Evolutionary conservation across 2,113 vertebrate genomes (phyloP).

Genomic region (Antennarius striatus): DNA sequence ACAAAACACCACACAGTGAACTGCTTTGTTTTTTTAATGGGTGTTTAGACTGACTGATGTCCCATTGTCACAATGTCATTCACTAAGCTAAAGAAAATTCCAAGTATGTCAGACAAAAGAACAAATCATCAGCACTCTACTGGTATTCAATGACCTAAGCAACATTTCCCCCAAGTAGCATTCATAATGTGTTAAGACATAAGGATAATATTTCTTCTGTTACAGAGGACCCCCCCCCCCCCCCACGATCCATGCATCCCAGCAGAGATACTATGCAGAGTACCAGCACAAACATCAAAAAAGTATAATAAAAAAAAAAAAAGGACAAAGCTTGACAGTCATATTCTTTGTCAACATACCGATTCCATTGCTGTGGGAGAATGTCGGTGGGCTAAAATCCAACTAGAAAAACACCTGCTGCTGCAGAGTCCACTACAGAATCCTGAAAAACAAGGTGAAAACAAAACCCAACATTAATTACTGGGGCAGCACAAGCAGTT

Average conservation of each 20-base stretch:
- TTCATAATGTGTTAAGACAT: too few relatives aligned
- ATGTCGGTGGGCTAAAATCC: constrained; percentile 85
- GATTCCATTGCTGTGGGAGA: constrained; percentile 91
- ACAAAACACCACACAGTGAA: too few relatives aligned
- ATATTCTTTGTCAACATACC: constrained; percentile 80
- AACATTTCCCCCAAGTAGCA: background rate
- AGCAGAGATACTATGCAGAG: too few relatives aligned
- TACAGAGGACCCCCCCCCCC: too few relatives aligned
- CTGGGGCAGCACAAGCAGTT: constrained; percentile 27
- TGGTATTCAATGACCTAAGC: background rate
- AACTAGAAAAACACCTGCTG: constrained; percentile 71
- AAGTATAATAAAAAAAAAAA: constrained; percentile 3
- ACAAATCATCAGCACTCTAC: background rate
- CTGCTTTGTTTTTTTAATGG: too few relatives aligned
- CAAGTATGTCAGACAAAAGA: background rate
- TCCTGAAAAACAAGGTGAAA: constrained; percentile 82
- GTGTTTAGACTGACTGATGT: background rate
- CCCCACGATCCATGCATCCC: too few relatives aligned
- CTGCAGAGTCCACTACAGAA: constrained; percentile 63
- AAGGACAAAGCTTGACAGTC: background rate
- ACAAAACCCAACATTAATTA: constrained; percentile 59
- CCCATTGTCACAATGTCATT: background rate
- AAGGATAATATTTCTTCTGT: too few relatives aligned
- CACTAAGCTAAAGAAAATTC: background rate
- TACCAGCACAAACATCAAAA: constrained; percentile 7